Percentiles rank a stretch among this genome's conserved stretches.
Evolutionary conservation across 2,797 vertebrate species (phyloP).

Genomic region (Enteromius fasciolatus): DNA sequence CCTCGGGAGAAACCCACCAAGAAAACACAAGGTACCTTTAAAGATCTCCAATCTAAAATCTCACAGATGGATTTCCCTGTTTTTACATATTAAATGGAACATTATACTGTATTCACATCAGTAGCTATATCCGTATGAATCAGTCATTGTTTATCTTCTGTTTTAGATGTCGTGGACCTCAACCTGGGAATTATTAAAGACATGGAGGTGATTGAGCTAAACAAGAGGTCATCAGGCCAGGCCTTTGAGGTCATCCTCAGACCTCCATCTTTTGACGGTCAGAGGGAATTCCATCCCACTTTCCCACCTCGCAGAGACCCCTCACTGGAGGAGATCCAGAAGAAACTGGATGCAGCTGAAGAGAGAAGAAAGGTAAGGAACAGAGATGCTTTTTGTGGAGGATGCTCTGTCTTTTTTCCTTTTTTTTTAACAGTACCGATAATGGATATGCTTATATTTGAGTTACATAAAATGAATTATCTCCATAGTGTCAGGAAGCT

Average conservation of each 20-base stretch:
- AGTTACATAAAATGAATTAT: background rate
- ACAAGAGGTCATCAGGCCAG: conserved; percentile 90
- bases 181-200: conserved; percentile 93
- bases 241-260: conserved; percentile 97
- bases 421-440: background rate
- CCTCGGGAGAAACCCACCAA: conserved; percentile 74
- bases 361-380: conserved; percentile 86
- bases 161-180: conserved; percentile 88
- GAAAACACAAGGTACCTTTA: conserved; percentile 83
- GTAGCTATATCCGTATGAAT: background rate
- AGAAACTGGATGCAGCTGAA: conserved; percentile 89
- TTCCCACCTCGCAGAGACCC: conserved; percentile 88
- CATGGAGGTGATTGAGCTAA: conserved; percentile 97
- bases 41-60: background rate
- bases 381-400: background rate
- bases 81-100: background rate
- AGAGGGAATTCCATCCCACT: conserved; percentile 87
- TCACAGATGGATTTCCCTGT: background rate
- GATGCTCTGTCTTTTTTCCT: background rate
- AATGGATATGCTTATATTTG: background rate
- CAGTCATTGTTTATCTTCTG: background rate
- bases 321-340: conserved; percentile 93
- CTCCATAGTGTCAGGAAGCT: conserved; percentile 88
- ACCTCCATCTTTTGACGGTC: conserved; percentile 88
- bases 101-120: background rate